phyloP scores from a whole-genome alignment of 2,113 vertebrate species.

The Puntigrus tetrazona region DNA sequence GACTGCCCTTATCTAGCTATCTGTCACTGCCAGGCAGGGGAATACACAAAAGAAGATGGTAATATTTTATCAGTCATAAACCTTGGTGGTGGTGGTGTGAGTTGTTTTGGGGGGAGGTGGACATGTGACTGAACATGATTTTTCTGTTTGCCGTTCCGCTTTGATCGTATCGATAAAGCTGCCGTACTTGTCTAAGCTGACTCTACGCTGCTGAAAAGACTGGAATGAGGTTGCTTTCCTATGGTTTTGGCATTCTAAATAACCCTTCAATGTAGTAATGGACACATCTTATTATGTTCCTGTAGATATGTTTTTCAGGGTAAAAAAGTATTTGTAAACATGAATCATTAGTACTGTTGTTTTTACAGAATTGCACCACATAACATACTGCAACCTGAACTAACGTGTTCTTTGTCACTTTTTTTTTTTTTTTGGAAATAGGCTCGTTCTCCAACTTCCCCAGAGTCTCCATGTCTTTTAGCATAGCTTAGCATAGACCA shows the following conservation, averaged over 20 bases:
- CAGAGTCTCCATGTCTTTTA: no score
- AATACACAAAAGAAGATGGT: neutral
- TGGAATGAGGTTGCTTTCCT: neutral
- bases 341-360: neutral
- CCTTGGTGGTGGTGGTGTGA: conserved; percentile 1
- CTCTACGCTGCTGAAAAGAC: neutral
- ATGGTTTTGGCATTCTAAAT: no score
- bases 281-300: no score
- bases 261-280: no score
- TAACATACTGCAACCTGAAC: neutral
- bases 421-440: no score
- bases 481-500: no score
- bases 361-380: neutral
- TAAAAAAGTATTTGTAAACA: no score
- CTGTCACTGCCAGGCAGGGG: conserved; percentile 28
- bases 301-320: no score
- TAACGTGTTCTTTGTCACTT: neutral
- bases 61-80: conserved; percentile 28
- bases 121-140: neutral
- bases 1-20: conserved; percentile 27
- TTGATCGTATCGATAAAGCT: neutral
- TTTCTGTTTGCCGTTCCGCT: neutral
- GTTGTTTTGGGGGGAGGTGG: conserved; percentile 4
- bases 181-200: neutral
- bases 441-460: no score